Evolutionary conservation across 2,888 invertebrate species (phyloP).

Genomic region (Meliscaeva auricollis): DNA sequence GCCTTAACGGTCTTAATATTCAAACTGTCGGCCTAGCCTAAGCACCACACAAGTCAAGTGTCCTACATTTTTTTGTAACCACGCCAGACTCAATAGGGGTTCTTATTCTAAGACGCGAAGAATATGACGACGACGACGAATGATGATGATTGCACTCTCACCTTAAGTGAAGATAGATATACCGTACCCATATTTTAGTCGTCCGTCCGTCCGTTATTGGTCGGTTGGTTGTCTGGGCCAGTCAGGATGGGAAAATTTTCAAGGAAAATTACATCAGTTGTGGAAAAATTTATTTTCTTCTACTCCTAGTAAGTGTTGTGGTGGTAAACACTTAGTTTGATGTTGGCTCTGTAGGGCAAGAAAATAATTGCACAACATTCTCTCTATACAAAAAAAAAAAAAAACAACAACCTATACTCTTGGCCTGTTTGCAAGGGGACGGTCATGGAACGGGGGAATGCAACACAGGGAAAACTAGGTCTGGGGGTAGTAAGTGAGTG

Average conservation of each 20-base stretch:
- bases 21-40: slow-evolving; percentile 47
- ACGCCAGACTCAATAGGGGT: slow-evolving; percentile 40
- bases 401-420: slow-evolving; percentile 6
- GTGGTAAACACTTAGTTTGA: slow-evolving; percentile 17
- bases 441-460: neutral
- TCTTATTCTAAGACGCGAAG: neutral
- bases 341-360: slow-evolving; percentile 8
- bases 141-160: slow-evolving; percentile 67
- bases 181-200: slow-evolving; percentile 41
- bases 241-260: slow-evolving; percentile 35
- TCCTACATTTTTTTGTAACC: slow-evolving; percentile 45
- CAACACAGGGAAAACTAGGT: neutral
- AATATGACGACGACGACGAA: neutral
- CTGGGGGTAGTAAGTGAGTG: neutral
- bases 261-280: slow-evolving; percentile 71
- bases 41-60: slow-evolving; percentile 42
- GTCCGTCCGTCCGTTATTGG: neutral
- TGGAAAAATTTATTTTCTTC: slow-evolving; percentile 66
- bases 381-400: neutral
- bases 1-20: slow-evolving; percentile 57
- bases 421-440: neutral
- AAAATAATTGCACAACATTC: slow-evolving; percentile 12
- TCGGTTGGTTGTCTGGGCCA: neutral
- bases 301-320: neutral
- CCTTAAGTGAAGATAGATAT: slow-evolving; percentile 35